Evolutionary conservation across 2,113 vertebrate species (phyloP).

Genomic region (Shinisaurus crocodilurus): DNA sequence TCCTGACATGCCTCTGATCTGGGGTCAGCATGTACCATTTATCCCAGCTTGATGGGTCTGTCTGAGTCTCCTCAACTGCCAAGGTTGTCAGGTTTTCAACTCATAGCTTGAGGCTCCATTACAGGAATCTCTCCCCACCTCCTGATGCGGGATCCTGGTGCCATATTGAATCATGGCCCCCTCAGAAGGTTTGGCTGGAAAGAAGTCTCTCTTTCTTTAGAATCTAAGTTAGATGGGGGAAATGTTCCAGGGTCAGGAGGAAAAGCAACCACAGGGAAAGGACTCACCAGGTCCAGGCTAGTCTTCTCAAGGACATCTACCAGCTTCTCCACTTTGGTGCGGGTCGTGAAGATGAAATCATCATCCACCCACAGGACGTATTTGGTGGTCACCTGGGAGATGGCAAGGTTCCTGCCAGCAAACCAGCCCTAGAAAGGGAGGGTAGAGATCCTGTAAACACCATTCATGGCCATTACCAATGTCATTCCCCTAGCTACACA

Average conservation of each 20-base stretch:
- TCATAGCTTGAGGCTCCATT: not conserved
- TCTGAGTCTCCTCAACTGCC: not conserved
- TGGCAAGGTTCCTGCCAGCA: conserved; percentile 89
- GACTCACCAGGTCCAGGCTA: conserved; percentile 86
- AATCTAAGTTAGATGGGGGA: no score
- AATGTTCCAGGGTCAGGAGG: not conserved
- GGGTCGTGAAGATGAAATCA: conserved; percentile 87
- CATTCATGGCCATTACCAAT: no score
- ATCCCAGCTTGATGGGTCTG: not conserved
- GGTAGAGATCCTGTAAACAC: not conserved
- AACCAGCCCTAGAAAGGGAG: conserved; percentile 87
- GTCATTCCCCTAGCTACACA: not conserved
- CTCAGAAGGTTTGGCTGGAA: no score
- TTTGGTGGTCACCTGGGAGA: conserved; percentile 91
- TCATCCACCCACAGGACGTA: conserved; percentile 95
- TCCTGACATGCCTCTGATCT: not conserved
- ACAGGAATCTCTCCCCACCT: not conserved
- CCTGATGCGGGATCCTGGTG: not conserved
- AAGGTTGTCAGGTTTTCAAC: not conserved
- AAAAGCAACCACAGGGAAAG: not conserved
- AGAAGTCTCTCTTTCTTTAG: not conserved
- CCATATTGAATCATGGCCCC: not conserved
- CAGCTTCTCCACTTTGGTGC: conserved; percentile 88
- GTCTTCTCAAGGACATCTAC: conserved; percentile 90
- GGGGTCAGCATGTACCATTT: not conserved